These are phyloP conservation scores for Lacerta viridis DNA, from an alignment of 2,797 vertebrate species.

Conservation along the genomic window DNA sequence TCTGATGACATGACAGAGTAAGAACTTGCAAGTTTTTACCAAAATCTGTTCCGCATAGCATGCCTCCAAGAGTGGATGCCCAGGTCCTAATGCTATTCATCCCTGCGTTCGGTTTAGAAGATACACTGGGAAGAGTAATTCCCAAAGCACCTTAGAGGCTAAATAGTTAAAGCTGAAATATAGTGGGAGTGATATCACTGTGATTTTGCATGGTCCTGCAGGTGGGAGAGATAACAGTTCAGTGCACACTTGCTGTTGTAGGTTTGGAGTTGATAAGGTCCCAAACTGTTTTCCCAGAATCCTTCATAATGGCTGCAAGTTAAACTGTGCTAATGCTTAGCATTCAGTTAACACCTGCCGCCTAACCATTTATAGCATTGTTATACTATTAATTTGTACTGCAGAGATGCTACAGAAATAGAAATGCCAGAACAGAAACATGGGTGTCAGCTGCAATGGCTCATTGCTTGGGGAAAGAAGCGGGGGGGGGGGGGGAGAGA, in stretches of 20 bases:
- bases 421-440: constrained; percentile 1
- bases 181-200: neutral
- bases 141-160: neutral
- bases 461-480: neutral
- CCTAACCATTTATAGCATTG: constrained; percentile 28
- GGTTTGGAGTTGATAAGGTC: neutral
- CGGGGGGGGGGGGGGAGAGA: neutral
- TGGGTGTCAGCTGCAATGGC: constrained; percentile 24
- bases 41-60: neutral
- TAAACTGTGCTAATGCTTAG: constrained; percentile 26
- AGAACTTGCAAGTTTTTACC: neutral
- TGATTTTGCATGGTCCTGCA: neutral
- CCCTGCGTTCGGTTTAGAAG: neutral
- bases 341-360: constrained; percentile 15
- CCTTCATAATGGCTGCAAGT: constrained; percentile 1
- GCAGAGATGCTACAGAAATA: constrained; percentile 31
- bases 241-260: neutral
- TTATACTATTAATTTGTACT: constrained; percentile 30
- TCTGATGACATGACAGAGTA: neutral
- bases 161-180: constrained; percentile 1
- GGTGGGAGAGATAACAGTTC: neutral
- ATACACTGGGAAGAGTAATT: neutral
- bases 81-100: neutral
- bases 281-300: neutral
- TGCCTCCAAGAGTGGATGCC: neutral